phyloP scores from a whole-genome alignment of 2,797 vertebrate genomes.

The Tragelaphus oryx region DNA sequence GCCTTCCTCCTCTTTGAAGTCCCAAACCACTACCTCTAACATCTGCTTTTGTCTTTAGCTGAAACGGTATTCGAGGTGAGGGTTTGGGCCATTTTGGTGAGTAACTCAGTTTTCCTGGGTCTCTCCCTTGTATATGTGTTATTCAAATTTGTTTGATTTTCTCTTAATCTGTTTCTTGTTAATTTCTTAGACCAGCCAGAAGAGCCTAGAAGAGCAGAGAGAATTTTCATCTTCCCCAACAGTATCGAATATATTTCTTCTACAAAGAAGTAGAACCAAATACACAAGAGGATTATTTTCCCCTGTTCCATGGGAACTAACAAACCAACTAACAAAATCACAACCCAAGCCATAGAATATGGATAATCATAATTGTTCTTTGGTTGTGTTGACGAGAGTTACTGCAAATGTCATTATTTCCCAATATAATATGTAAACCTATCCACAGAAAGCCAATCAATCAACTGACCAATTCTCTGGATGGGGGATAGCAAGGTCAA shows the following conservation, averaged over 20 bases:
- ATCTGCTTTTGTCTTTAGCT: not conserved
- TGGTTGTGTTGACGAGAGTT: constrained; percentile 39
- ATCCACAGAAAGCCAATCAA: constrained; percentile 36
- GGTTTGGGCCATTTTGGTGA: not conserved
- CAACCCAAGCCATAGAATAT: not conserved
- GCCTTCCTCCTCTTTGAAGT: not conserved
- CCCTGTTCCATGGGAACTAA: not conserved
- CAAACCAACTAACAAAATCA: not conserved
- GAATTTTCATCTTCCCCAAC: not conserved
- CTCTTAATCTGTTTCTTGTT: not conserved
- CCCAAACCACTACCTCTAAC: not conserved
- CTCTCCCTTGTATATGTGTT: not conserved
- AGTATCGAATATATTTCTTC: not conserved
- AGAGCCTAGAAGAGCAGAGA: no score
- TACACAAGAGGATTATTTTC: not conserved
- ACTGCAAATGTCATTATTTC: constrained; percentile 42
- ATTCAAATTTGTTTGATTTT: not conserved
- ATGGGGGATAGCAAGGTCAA: not conserved
- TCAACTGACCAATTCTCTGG: constrained; percentile 1
- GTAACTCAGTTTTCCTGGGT: not conserved
- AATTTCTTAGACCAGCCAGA: not conserved
- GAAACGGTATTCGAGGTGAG: not conserved
- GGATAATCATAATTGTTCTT: constrained; percentile 44
- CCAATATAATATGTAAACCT: constrained; percentile 60
- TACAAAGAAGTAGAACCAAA: not conserved